Conservation (phyloP, 2,797 vertebrate genomes). For the Stomatorhinus walkeri region DNA sequence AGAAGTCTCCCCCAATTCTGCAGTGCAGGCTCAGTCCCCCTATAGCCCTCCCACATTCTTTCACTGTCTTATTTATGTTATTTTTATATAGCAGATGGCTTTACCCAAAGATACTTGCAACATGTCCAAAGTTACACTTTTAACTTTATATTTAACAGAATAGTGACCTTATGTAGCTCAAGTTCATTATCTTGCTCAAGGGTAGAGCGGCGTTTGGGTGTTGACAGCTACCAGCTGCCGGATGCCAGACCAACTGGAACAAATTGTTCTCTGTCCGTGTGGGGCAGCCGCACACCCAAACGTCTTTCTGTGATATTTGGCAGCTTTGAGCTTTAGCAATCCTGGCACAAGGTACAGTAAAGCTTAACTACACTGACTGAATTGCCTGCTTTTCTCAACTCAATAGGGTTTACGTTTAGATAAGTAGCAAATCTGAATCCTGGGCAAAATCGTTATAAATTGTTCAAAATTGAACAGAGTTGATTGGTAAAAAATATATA, state of each 20-base stretch:
- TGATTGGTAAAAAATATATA: background rate
- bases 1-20: background rate
- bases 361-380: background rate
- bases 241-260: background rate
- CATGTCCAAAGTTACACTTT: background rate
- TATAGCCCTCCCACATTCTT: background rate
- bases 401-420: background rate
- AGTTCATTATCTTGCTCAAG: background rate
- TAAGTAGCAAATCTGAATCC: background rate
- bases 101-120: background rate
- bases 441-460: background rate
- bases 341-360: background rate
- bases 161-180: background rate
- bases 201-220: background rate
- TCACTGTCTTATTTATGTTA: background rate
- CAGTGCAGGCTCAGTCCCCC: background rate
- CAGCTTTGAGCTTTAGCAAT: background rate
- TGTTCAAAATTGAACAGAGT: background rate
- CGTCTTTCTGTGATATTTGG: background rate
- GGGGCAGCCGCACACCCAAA: background rate
- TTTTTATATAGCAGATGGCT: background rate
- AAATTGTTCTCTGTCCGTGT: constrained; percentile 18
- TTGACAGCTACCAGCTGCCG: background rate
- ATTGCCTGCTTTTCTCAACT: background rate
- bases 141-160: background rate